Evolutionary conservation across 2,888 invertebrate species (phyloP), one percentile per base, ranked within the genome.

Genomic region (Tillus elongatus): DNA sequence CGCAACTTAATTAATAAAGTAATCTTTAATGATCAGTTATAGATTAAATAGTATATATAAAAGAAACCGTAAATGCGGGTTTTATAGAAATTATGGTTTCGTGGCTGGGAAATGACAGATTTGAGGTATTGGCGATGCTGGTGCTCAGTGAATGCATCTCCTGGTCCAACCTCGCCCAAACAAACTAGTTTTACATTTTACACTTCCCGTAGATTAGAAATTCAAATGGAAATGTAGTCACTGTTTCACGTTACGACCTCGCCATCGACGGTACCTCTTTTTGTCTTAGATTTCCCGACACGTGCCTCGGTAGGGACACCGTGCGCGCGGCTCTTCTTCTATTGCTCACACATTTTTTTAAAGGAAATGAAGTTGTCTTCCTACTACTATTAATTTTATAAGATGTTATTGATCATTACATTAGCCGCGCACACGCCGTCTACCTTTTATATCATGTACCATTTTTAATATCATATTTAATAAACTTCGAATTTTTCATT

Each of bases 401-500:
- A 26, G 32, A 30, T 36, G 35, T 35, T 27, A 32, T 40, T 13
- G 26, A 32, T 37, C 29, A 40, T 14, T 28, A 42, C 39, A 35
- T 37, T 30, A 45, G 50, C 52, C 55, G 49, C 49, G 58, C 57
- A 56, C 56, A 58, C 54, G 57, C 43, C 57, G 57, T 52, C 54
- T 51, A 52, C 56, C 56, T 63, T 63, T 63, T 64, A 63, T 63
- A 64, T 63, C 63, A 63, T 60, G 57, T 64, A 63, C 53, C 58
- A 58, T 64, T 63, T 64, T 61, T 63, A 64, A 62, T 64, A 58
- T 63, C 60, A 59, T 61, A 59, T 63, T 60, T 58, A 60, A 58
- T 59, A 57, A 60, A 63, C 60, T 63, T 61, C 58, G 61, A 62
- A 60, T 60, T 62, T 61, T 63, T 58, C 58, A 61, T 59, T 59